Percentiles rank a stretch among this genome's conserved stretches.
These are phyloP conservation scores for Drosophila nr. medialis DNA, from an alignment of 2,888 invertebrate genomes.

Conservation along the genomic window DNA sequence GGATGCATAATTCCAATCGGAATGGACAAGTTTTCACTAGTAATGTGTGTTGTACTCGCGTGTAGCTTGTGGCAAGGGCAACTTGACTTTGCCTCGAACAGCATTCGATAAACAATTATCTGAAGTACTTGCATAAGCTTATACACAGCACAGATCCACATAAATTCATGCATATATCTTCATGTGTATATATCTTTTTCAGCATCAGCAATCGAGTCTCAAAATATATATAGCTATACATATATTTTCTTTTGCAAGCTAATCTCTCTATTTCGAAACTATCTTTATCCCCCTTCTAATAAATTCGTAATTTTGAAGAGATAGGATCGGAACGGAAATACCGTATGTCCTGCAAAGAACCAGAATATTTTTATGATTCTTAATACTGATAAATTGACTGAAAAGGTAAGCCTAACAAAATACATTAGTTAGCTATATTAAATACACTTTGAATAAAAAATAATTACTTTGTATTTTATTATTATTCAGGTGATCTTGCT, in stretches of 20 bases:
- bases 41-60: not conserved
- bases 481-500: not conserved
- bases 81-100: slow-evolving; percentile 5
- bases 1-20: slow-evolving; percentile 13
- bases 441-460: not conserved
- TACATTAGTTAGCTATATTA: not conserved
- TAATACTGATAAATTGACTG: not conserved
- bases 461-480: not conserved
- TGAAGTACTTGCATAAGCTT: not conserved
- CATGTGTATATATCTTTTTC: not conserved
- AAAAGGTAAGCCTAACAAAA: not conserved
- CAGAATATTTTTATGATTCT: not conserved
- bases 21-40: slow-evolving; percentile 20
- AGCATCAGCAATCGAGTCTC: not conserved
- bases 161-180: not conserved
- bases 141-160: not conserved
- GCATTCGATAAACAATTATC: slow-evolving; percentile 15
- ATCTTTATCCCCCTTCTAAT: not conserved
- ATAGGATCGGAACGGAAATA: not conserved
- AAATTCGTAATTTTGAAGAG: not conserved
- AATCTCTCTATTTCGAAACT: not conserved
- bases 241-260: not conserved
- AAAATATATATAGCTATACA: not conserved
- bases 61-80: not conserved
- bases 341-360: not conserved